Evolutionary conservation across 2,888 invertebrate genomes (phyloP).

Genomic region (Teleiodes luculella): DNA sequence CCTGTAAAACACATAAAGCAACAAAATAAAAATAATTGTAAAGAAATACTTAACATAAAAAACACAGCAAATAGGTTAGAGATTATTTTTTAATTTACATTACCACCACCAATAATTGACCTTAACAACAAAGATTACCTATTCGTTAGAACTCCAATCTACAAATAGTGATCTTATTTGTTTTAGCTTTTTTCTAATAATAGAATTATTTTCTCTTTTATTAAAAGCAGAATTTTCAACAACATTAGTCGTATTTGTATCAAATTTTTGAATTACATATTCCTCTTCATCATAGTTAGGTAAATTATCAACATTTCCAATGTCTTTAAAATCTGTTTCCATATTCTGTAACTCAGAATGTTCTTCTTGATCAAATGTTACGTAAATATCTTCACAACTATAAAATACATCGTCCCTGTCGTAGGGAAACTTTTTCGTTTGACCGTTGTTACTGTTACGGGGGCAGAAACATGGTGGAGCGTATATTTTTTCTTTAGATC

Average conservation of each 20-base stretch:
- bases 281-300: constrained; percentile 6
- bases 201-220: constrained; percentile 14
- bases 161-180: constrained; percentile 44
- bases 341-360: background rate
- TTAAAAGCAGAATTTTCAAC: background rate
- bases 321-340: background rate
- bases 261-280: constrained; percentile 27
- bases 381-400: constrained; percentile 42
- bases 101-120: constrained; percentile 37
- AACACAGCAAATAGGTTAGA: constrained; percentile 25
- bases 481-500: constrained; percentile 36
- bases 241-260: constrained; percentile 10
- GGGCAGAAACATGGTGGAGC: constrained; percentile 53
- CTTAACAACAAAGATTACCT: constrained; percentile 10
- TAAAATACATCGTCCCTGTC: constrained; percentile 30
- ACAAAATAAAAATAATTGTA: constrained; percentile 43
- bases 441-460: constrained; percentile 27
- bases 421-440: constrained; percentile 15
- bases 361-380: constrained; percentile 13
- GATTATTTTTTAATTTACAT: constrained; percentile 15
- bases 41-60: constrained; percentile 39
- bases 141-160: constrained; percentile 36
- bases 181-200: constrained; percentile 44
- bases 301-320: background rate
- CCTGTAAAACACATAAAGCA: constrained; percentile 76